Base-by-base conservation (phyloP, 1,140 invertebrate species). In the Plectrocnemia conspersa region DNA sequence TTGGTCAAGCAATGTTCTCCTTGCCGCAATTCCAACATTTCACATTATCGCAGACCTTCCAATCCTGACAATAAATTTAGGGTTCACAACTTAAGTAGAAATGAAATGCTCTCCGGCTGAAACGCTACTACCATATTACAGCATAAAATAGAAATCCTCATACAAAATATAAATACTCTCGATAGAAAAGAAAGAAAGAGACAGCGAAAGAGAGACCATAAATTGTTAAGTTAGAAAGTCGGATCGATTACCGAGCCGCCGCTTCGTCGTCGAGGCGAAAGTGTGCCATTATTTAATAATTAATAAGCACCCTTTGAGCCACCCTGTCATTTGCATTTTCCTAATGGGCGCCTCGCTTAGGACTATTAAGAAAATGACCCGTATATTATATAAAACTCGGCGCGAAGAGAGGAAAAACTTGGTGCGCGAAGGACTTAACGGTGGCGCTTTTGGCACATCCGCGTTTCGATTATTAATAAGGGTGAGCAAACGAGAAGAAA, bases 281-380 rank as follows among this genome's bases (percentile, higher is more conserved):
- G 36, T 46, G 32, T 57, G 32, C 47, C 33, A 29, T 52, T 38
- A 53, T 58, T 42, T 18, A 52, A 59, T 54, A 52, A 59, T 59
- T 59, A 59, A 59, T 59, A 54, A 55, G 49, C 47, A 24, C 13
- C 58, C 46, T 48, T 23, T 45, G 27, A 55, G 48, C 40, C 44
- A 35, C 32, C 52, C 44, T 55, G 58, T 59, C 48, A 59, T 59
- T 59, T 59, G 48, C 52, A 59, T 59, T 59, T 55, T 54, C 53
- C 45, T 59, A 59, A 59, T 50, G 52, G 47, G 25, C 32, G 21
- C 33, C 38, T 59, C 52, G 45, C 41, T 54, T 48, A 52, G 40
- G 50, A 49, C 49, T 27, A 41, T 44, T 45, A 35, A 50, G 33
- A 50, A 50, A 38, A 50, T 25, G 33, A 38, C 33, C 25, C 5